Base-by-base conservation (phyloP, 2,888 invertebrate genomes). In the Caenorhabditis sulstoni region DNA sequence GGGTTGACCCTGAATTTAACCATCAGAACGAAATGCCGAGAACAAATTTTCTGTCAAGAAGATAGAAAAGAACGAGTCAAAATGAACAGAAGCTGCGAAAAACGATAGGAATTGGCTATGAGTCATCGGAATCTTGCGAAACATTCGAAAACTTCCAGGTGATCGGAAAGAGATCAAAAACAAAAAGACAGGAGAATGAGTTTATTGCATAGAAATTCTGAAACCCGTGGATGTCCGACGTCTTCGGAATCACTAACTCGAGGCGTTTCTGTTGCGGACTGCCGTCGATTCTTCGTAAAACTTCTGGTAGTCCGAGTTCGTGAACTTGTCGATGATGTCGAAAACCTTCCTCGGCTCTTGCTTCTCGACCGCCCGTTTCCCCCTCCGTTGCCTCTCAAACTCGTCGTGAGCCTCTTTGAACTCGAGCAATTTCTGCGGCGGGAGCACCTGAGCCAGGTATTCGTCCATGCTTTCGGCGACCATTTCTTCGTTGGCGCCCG, bases 401-500 rank as follows among this genome's bases (percentile, higher is more conserved):
- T 79, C 58, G 20, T 79, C 79, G 45, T 79, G 79, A 12, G 44
- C 79, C n/a, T 22, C 55, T 37, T 73, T 74, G 11, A 79, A 55
- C 20, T 79, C 52, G 14, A 68, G 14, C 8, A 79, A 47, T 39
- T 58, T 47, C 18, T 79, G 55, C 0, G 79, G 64, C 0, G 79
- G 53, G n/a, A 79, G 37, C 20, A 79, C 57, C 45, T 79, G 73
- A 11, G 79, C 50, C 23, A 79, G 41, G 55, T 79, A 79, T 22
- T 79, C 74, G 50, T 79, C 79, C 79, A 79, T 79, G 41, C 74
- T 73, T 39, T 79, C 79, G 29, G 64, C 64, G 11, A 79, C 74
- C 67, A 73, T 64, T 29, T 68, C 68, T 47, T 79, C 79, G 23
- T 68, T 57, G n/a, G 62, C 79, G 1, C 79, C 79, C 11, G 73